A percentile compares a stretch with the other conserved stretches of the same genome.
Evolutionary conservation across 2,888 invertebrate species (phyloP).

Genomic region (Seira musarum): DNA sequence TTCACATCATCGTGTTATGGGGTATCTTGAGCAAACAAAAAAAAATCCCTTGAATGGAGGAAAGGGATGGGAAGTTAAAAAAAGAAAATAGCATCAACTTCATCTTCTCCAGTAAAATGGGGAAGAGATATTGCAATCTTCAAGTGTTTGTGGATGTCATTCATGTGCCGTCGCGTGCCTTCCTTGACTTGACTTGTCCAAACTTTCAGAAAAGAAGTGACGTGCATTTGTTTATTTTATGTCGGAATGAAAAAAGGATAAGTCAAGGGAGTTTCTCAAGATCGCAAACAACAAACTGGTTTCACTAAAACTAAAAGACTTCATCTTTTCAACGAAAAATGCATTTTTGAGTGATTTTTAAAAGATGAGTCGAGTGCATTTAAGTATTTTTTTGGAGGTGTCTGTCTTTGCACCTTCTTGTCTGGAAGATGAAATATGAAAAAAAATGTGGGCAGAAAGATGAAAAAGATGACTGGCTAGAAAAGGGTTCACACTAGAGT

Average conservation of each 20-base stretch:
- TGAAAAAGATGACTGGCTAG: too few species aligned
- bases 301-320: too few species aligned
- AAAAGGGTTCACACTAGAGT: too few species aligned
- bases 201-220: conserved; percentile 23
- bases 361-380: too few species aligned
- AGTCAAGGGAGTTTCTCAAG: background rate
- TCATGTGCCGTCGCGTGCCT: conserved; percentile 33
- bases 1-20: conserved; percentile 12
- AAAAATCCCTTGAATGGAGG: background rate
- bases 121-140: background rate
- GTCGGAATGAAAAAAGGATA: conserved; percentile 12
- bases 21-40: conserved; percentile 49
- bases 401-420: too few species aligned
- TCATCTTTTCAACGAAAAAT: conserved; percentile 23
- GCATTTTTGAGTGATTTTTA: conserved; percentile 20
- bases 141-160: conserved; percentile 9
- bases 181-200: conserved; percentile 26
- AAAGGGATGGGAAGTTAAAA: conserved; percentile 19
- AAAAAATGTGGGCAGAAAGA: too few species aligned
- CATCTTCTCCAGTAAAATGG: background rate
- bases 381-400: too few species aligned
- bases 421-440: too few species aligned
- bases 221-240: conserved; percentile 34
- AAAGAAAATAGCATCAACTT: too few species aligned
- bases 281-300: too few species aligned